Evolutionary conservation across 2,113 vertebrate species (phyloP).

Genomic region (Papio anubis): DNA sequence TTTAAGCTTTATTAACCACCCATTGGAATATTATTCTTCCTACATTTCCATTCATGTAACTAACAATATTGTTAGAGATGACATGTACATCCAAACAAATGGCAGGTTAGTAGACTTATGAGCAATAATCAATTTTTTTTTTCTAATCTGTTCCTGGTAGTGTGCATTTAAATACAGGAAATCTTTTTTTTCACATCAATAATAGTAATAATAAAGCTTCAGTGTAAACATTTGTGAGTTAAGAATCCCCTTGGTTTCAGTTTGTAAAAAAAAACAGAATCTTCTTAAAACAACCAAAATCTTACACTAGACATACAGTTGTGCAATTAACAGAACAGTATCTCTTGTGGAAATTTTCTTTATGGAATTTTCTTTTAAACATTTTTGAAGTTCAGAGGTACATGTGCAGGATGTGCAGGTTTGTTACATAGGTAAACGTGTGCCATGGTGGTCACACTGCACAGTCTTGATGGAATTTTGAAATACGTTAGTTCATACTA

Average conservation of each 20-base stretch:
- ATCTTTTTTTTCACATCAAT: background rate
- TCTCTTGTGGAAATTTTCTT: background rate
- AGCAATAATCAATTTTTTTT: background rate
- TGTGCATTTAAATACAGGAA: background rate
- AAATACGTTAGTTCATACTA: background rate
- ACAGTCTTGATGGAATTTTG: background rate
- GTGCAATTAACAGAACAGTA: background rate
- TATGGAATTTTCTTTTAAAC: background rate
- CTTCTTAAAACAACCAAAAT: background rate
- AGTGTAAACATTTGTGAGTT: background rate
- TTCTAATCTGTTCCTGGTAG: background rate
- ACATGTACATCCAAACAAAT: background rate
- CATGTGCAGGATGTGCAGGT: too few species aligned
- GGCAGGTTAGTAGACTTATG: background rate
- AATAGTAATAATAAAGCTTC: background rate
- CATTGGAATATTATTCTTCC: background rate
- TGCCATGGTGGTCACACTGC: too few species aligned
- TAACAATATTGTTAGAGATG: background rate
- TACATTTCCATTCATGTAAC: background rate
- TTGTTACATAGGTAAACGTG: too few species aligned
- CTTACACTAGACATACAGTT: background rate
- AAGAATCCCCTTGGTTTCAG: background rate
- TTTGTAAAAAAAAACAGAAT: background rate
- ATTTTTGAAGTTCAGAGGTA: too few species aligned
- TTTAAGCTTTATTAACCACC: background rate